Percentiles rank a stretch among this genome's conserved stretches.
phyloP scores from a whole-genome alignment of 2,888 invertebrate genomes.

The Drosophila pseudotakahashii region DNA sequence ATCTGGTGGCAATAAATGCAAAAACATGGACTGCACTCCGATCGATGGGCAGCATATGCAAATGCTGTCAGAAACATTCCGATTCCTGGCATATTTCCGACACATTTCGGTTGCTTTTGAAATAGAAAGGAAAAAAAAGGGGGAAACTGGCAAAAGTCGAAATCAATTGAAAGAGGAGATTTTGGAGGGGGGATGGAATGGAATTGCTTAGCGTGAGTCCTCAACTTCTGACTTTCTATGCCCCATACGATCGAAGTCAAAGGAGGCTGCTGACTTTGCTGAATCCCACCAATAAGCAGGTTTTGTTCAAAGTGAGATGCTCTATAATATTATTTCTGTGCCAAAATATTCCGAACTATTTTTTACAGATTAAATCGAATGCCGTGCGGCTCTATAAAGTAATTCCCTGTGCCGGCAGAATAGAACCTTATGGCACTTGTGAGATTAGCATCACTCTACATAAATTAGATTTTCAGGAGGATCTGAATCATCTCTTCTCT shows the following conservation, averaged over 20 bases:
- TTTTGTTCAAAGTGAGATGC: conserved; percentile 55
- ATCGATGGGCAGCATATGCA: conserved; percentile 47
- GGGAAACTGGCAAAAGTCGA: conserved; percentile 25
- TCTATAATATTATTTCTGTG: no score
- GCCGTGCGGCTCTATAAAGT: conserved; percentile 36
- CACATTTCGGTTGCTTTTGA: conserved; percentile 32
- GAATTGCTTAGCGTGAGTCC: conserved; percentile 50
- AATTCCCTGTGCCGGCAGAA: conserved; percentile 38
- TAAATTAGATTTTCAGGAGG: conserved; percentile 25
- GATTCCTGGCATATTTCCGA: conserved; percentile 46
- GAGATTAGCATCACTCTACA: conserved; percentile 44
- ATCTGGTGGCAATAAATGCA: conserved; percentile 38
- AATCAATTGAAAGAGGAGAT: conserved; percentile 14
- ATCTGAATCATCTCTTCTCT: conserved; percentile 34
- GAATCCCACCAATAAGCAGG: conserved; percentile 31
- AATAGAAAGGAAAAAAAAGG: neutral
- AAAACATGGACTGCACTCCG: conserved; percentile 33
- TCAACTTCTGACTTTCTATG: conserved; percentile 46
- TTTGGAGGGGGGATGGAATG: neutral
- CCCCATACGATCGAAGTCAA: conserved; percentile 55
- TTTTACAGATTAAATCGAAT: conserved; percentile 39
- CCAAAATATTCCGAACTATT: no score
- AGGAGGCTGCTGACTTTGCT: conserved; percentile 47
- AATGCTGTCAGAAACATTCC: conserved; percentile 54
- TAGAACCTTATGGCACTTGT: conserved; percentile 41